Evolutionary conservation across 92 coral and sea anemone genomes (phyloP).

Genomic region (Porites divaricata): DNA sequence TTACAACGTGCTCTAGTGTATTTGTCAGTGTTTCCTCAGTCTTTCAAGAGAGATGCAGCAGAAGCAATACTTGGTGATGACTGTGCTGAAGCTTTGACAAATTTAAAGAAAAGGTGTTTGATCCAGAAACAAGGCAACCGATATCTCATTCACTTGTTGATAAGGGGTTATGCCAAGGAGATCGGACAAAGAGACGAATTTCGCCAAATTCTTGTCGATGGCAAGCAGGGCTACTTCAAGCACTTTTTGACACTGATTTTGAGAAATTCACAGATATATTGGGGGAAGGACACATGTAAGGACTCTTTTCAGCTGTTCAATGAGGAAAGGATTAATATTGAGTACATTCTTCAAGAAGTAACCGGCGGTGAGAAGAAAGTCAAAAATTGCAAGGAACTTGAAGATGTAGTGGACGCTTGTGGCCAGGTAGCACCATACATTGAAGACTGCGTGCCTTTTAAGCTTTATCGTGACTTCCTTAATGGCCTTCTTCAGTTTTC

Average conservation of each 20-base stretch:
- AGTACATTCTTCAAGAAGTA: not conserved
- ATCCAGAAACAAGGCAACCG: not conserved
- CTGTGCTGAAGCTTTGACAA: not conserved
- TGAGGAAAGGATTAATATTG: slow-evolving; percentile 42
- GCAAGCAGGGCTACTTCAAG: not conserved
- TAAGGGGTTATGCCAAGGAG: not conserved
- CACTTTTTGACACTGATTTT: not conserved
- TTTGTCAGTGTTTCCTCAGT: slow-evolving; percentile 33
- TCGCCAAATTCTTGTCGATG: not conserved
- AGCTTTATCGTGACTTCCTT: slow-evolving; percentile 22
- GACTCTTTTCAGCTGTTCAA: slow-evolving; percentile 28
- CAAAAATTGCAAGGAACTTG: not conserved
- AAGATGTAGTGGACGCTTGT: not conserved
- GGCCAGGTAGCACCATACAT: slow-evolving; percentile 25
- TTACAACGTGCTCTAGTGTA: slow-evolving; percentile 23
- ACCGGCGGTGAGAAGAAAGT: not conserved
- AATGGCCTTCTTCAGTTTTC: slow-evolving; percentile 4
- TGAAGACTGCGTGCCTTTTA: slow-evolving; percentile 27
- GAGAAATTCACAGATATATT: not conserved
- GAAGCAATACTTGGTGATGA: slow-evolving; percentile 13
- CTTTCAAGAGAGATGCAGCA: slow-evolving; percentile 40
- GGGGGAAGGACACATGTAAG: slow-evolving; percentile 36
- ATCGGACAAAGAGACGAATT: not conserved
- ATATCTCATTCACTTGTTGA: slow-evolving; percentile 5
- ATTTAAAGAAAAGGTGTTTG: not conserved